Base-by-base conservation (phyloP, 2,888 invertebrate genomes). In the Mactromeris polynyma region DNA sequence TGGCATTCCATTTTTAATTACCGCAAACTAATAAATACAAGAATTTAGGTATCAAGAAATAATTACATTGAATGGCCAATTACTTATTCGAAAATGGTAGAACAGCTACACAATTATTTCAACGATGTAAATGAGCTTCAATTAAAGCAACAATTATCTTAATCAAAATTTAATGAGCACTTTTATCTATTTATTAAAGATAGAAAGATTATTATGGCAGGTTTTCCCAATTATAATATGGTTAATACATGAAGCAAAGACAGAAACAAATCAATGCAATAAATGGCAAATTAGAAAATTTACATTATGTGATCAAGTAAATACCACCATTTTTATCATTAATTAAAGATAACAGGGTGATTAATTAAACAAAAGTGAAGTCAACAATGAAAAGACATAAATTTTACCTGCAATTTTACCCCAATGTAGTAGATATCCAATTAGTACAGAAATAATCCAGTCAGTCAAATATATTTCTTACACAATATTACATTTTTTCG, bases 401-500 rank as follows among this genome's bases (percentile, higher is more conserved):
- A 73, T 73, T 73, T 33, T 73, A 73, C 73, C 73, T 73, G 73
- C 73, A 73, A 73, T 73, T 73, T 36, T 73, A 73, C 73, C 33
- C 36, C 36, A 73, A 21, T 73, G 36, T 19, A 17, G 73, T 36
- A 73, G 36, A 73, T 73, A 33, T 73, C 73, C 73, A 73, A 73
- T 73, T 73, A 73, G 33, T 19, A 33, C 33, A 2, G 19, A 73
- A 33, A 26, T n/a, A 26, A 33, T 33, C 19, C 17, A 73, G 26
- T 36, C 73, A 33, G 73, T 33, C 73, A 14, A 73, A 33, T 17
- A 4, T 19, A 73, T 73, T 17, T 73, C 73, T 73, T 73, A 73
- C 73, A 33, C 40, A 26, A 31, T n/a, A 31, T 77, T 33, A 77
- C 77, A 77, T 36, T 36, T 77, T 36, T 21, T 14, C 17, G 14